These are phyloP conservation scores for Chelmon rostratus DNA, from an alignment of 2,797 vertebrate genomes.

Conservation along the genomic window DNA sequence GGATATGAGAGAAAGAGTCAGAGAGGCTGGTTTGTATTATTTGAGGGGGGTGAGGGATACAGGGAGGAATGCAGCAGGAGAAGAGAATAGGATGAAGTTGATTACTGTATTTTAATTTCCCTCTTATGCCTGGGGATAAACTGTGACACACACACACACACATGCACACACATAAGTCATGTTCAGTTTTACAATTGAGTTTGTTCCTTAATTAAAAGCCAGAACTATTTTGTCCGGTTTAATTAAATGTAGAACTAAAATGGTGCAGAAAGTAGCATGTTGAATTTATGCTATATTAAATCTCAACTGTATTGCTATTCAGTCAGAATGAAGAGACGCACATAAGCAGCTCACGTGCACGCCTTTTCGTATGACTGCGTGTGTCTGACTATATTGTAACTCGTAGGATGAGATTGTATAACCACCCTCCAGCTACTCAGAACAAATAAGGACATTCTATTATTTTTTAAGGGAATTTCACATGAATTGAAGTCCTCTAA, in stretches of 20 bases:
- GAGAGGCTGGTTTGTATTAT: constrained; percentile 50
- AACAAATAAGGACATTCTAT: constrained; percentile 36
- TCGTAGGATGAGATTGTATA: constrained; percentile 31
- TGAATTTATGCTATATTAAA: constrained; percentile 55
- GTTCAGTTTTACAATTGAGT: constrained; percentile 57
- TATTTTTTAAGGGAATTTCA: constrained; percentile 44
- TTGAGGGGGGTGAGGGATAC: constrained; percentile 27
- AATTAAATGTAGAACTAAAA: constrained; percentile 71
- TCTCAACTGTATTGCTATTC: constrained; percentile 9
- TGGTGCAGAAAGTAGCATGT: constrained; percentile 49
- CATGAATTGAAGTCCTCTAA: constrained; percentile 40
- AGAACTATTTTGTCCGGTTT: constrained; percentile 59
- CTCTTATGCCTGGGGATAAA: constrained; percentile 55
- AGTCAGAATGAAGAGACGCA: constrained; percentile 22
- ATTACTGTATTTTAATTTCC: constrained; percentile 74
- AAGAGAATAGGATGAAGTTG: constrained; percentile 59
- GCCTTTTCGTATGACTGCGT: background rate
- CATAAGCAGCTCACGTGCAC: background rate
- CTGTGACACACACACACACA: constrained; percentile 30
- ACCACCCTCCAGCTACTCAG: constrained; percentile 37
- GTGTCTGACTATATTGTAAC: constrained; percentile 25
- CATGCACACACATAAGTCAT: constrained; percentile 38
- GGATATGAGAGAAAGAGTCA: constrained; percentile 53
- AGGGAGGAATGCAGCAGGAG: constrained; percentile 39
- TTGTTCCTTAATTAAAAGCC: constrained; percentile 75